Percentiles rank a stretch among this genome's conserved stretches.
Conservation (phyloP, 2,888 invertebrate species). For the Melieria picta region DNA sequence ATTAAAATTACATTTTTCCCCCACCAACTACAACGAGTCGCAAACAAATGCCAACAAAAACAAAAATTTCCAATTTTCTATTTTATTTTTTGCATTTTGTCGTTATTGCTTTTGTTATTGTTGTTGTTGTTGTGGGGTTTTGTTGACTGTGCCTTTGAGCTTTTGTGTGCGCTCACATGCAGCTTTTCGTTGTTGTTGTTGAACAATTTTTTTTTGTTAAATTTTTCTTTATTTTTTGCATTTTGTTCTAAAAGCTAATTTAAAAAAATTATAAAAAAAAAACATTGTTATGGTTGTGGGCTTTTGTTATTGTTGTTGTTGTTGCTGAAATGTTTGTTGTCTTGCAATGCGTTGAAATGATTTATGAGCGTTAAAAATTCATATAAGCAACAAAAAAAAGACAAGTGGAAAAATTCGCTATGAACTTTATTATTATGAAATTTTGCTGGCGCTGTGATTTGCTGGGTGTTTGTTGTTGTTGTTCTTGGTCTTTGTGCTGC, state of each 20-base stretch:
- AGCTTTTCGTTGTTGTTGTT: neutral
- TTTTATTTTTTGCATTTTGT: slow-evolving; percentile 50
- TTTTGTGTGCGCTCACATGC: neutral
- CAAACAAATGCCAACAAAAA: slow-evolving; percentile 40
- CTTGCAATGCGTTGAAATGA: slow-evolving; percentile 62
- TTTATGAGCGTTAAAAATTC: slow-evolving; percentile 60
- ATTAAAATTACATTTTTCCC: slow-evolving; percentile 56
- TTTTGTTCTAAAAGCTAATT: slow-evolving; percentile 39
- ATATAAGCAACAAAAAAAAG: too few species aligned
- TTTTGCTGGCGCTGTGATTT: too few species aligned
- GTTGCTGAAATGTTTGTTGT: slow-evolving; percentile 30
- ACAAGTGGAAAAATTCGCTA: too few species aligned
- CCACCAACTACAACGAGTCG: neutral
- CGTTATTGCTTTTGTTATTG: too few species aligned
- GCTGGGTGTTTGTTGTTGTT: too few species aligned
- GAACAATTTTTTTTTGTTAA: slow-evolving; percentile 15
- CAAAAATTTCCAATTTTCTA: slow-evolving; percentile 57
- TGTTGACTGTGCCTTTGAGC: neutral
- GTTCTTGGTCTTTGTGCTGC: too few species aligned
- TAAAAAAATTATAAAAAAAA: slow-evolving; percentile 40
- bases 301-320: slow-evolving; percentile 27
- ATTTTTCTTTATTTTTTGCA: too few species aligned
- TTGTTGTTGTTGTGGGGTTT: slow-evolving; percentile 20
- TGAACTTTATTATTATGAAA: too few species aligned
- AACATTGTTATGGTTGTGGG: slow-evolving; percentile 37